Evolutionary conservation across 2,113 vertebrate genomes (phyloP).

Genomic region (Poeciliopsis turrubarensis): DNA sequence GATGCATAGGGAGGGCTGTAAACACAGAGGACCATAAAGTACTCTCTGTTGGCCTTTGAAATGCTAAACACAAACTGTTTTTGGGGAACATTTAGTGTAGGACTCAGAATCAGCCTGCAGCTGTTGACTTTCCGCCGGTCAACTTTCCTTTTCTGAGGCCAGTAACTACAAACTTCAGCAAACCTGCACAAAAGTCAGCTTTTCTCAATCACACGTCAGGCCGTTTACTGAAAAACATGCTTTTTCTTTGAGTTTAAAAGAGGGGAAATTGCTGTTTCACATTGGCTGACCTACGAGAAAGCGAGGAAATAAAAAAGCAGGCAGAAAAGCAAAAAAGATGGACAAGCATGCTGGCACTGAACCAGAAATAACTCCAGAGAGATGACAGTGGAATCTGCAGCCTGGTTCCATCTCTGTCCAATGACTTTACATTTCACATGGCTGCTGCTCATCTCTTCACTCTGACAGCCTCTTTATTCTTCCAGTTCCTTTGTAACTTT

Average conservation of each 20-base stretch:
- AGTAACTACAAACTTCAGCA: slow-evolving; percentile 43
- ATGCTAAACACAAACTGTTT: slow-evolving; percentile 64
- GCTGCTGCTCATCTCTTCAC: slow-evolving; percentile 58
- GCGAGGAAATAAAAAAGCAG: not conserved
- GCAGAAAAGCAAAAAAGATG: slow-evolving; percentile 1
- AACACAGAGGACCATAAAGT: slow-evolving; percentile 50
- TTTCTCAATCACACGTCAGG: slow-evolving; percentile 45
- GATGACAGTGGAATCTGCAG: slow-evolving; percentile 27
- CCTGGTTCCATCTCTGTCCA: slow-evolving; percentile 31
- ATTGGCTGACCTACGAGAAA: slow-evolving; percentile 18
- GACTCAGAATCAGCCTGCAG: slow-evolving; percentile 43
- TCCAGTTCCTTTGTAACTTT: slow-evolving; percentile 53
- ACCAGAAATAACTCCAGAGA: slow-evolving; percentile 45
- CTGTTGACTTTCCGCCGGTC: slow-evolving; percentile 54
- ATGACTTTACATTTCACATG: slow-evolving; percentile 34
- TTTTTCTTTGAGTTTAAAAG: slow-evolving; percentile 32
- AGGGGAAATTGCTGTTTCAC: slow-evolving; percentile 15
- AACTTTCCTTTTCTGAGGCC: slow-evolving; percentile 58
- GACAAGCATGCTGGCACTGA: slow-evolving; percentile 37
- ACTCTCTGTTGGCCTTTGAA: slow-evolving; percentile 40
- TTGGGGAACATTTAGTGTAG: slow-evolving; percentile 53
- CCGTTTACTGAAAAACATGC: slow-evolving; percentile 48
- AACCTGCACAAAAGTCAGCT: slow-evolving; percentile 37
- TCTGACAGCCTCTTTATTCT: slow-evolving; percentile 49
- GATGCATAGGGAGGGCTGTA: slow-evolving; percentile 48